Evolutionary conservation across 1,140 invertebrate species (phyloP).

Genomic region (Drosophila ananassae): DNA sequence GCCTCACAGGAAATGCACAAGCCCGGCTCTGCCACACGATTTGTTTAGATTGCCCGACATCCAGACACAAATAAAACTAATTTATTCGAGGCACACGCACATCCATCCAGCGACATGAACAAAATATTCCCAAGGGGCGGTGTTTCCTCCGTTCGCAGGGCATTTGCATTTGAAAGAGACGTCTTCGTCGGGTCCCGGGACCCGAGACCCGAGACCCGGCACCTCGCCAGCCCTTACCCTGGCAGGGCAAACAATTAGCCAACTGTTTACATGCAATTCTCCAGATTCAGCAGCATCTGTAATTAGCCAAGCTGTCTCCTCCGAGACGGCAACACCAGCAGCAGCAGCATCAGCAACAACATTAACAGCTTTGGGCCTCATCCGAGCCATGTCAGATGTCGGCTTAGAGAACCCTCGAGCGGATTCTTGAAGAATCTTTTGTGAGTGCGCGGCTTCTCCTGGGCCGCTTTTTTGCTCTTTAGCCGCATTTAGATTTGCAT

Average conservation of each 20-base stretch:
- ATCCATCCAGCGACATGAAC: slow-evolving; percentile 3
- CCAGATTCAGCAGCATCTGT: slow-evolving; percentile 49
- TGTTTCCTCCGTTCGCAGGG: slow-evolving; percentile 13
- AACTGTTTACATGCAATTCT: slow-evolving; percentile 63
- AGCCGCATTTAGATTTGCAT: slow-evolving; percentile 80
- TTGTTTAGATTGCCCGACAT: slow-evolving; percentile 64
- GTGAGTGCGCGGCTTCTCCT: slow-evolving; percentile 32
- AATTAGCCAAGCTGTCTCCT: slow-evolving; percentile 61
- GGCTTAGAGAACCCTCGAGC: slow-evolving; percentile 42
- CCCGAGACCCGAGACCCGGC: slow-evolving; percentile 28
- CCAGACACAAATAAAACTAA: slow-evolving; percentile 69
- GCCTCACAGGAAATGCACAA: slow-evolving; percentile 69
- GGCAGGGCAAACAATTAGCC: slow-evolving; percentile 67
- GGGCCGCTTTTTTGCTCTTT: slow-evolving; percentile 35
- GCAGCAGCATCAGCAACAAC: slow-evolving; percentile 13
- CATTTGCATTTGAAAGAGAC: slow-evolving; percentile 75
- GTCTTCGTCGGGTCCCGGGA: slow-evolving; percentile 11
- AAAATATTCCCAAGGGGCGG: not conserved
- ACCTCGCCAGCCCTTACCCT: slow-evolving; percentile 22
- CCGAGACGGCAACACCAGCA: slow-evolving; percentile 46
- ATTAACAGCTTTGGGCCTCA: slow-evolving; percentile 9
- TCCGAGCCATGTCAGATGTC: slow-evolving; percentile 30
- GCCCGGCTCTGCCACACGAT: slow-evolving; percentile 52
- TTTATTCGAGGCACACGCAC: slow-evolving; percentile 58
- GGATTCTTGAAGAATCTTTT: slow-evolving; percentile 43